A percentile compares a stretch with the other conserved stretches of the same genome.
phyloP scores from a whole-genome alignment of 2,797 vertebrate species.

The Cirrhinus mrigala region DNA sequence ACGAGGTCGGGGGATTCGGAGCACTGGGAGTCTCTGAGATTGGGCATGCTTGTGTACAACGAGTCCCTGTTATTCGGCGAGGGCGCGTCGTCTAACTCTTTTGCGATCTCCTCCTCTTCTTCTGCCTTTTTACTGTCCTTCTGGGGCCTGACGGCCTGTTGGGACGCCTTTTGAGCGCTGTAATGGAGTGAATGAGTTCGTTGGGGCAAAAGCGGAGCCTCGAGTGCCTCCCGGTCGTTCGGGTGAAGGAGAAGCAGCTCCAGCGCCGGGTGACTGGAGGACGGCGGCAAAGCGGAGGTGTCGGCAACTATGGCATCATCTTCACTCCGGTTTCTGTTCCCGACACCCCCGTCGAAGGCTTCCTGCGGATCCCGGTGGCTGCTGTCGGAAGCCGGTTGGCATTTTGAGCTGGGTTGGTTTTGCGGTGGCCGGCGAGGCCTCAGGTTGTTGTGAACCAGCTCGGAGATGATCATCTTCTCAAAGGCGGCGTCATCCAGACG shows the following conservation, averaged over 20 bases:
- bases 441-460: conserved; percentile 98
- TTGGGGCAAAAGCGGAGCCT: conserved; percentile 95
- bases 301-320: conserved; percentile 89
- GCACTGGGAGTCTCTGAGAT: conserved; percentile 93
- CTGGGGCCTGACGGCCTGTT: conserved; percentile 48
- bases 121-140: conserved; percentile 78
- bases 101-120: conserved; percentile 79
- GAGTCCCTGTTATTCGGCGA: conserved; percentile 97
- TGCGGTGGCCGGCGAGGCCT: conserved; percentile 83
- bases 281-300: conserved; percentile 82
- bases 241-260: conserved; percentile 88
- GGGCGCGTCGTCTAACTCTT: conserved; percentile 82
- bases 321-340: conserved; percentile 89
- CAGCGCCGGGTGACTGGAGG: conserved; percentile 82
- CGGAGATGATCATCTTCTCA: conserved; percentile 99
- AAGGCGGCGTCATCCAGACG: conserved; percentile 94
- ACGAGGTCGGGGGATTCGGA: conserved; percentile 88
- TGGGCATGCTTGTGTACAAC: conserved; percentile 98
- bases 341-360: conserved; percentile 67
- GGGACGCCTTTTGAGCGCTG: conserved; percentile 85
- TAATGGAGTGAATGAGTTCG: conserved; percentile 99
- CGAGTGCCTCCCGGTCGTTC: conserved; percentile 88
- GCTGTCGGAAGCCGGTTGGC: not conserved
- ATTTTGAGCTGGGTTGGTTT: conserved; percentile 64
- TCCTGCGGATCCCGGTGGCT: conserved; percentile 61